phyloP scores from a whole-genome alignment of 1,140 invertebrate species.

The Pogonomyrmex barbatus region DNA sequence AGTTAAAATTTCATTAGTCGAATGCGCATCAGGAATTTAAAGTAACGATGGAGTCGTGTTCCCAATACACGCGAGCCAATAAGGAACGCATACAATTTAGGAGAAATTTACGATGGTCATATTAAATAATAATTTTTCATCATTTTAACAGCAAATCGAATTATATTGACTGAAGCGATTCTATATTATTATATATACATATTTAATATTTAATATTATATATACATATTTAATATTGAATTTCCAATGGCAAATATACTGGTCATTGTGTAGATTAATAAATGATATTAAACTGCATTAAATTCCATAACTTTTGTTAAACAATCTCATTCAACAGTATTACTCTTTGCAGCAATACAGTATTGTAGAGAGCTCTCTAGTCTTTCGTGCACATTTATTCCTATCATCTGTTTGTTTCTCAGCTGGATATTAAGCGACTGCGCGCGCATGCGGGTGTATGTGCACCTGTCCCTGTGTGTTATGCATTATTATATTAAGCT shows the following conservation, averaged over 20 bases:
- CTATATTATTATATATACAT: background rate
- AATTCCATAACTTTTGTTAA: constrained; percentile 35
- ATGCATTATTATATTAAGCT: constrained; percentile 38
- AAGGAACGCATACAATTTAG: background rate
- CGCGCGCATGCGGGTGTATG: background rate
- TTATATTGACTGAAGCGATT: background rate
- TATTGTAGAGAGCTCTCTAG: background rate
- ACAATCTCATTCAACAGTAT: constrained; percentile 29
- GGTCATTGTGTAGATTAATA: constrained; percentile 25
- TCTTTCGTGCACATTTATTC: constrained; percentile 38
- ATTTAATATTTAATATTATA: background rate
- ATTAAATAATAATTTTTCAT: constrained; percentile 10
- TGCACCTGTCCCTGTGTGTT: constrained; percentile 33
- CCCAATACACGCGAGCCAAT: background rate
- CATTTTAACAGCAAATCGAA: background rate
- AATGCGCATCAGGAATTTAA: background rate
- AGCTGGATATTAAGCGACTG: constrained; percentile 17
- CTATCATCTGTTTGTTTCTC: constrained; percentile 53
- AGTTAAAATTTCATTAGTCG: constrained; percentile 12
- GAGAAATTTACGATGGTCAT: background rate
- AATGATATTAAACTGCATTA: constrained; percentile 13
- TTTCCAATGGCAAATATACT: background rate
- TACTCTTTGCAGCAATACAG: background rate
- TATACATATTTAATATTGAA: too few species aligned
- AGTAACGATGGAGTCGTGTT: background rate